These are phyloP conservation scores for Mythimna lalbum DNA, from an alignment of 2,888 invertebrate species.

Conservation along the genomic window DNA sequence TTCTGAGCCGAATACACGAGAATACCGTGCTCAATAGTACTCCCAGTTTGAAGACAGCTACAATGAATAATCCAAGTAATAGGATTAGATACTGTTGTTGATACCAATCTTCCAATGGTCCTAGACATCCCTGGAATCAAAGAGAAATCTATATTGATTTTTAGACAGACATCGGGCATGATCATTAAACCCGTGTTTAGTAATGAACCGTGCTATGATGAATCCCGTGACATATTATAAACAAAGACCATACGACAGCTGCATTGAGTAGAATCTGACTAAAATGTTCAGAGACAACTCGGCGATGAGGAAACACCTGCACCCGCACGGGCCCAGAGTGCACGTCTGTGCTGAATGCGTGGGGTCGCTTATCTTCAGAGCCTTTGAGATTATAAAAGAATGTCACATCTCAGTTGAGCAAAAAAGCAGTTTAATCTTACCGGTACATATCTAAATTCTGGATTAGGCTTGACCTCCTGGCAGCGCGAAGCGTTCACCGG, in stretches of 20 bases:
- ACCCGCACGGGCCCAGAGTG: constrained; percentile 98
- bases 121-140: constrained; percentile 92
- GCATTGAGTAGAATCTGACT: constrained; percentile 78
- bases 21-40: constrained; percentile 93
- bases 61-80: constrained; percentile 91
- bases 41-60: constrained; percentile 93
- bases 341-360: constrained; percentile 99
- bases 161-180: not conserved
- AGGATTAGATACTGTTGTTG: constrained; percentile 93
- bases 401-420: not conserved
- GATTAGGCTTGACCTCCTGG: constrained; percentile 91
- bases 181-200: not conserved
- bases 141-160: constrained; percentile 4
- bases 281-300: constrained; percentile 99
- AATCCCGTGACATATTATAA: not conserved
- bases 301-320: constrained; percentile 98
- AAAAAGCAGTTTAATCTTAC: constrained; percentile 76
- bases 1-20: constrained; percentile 92
- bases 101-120: constrained; percentile 94
- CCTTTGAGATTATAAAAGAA: not conserved
- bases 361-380: no score
- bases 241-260: not conserved
- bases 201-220: not conserved
- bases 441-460: constrained; percentile 90
- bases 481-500: constrained; percentile 94